Evolutionary conservation across 2,797 vertebrate genomes (phyloP), one percentile per base, ranked within the genome.

Genomic region (Dicrostonyx torquatus): DNA sequence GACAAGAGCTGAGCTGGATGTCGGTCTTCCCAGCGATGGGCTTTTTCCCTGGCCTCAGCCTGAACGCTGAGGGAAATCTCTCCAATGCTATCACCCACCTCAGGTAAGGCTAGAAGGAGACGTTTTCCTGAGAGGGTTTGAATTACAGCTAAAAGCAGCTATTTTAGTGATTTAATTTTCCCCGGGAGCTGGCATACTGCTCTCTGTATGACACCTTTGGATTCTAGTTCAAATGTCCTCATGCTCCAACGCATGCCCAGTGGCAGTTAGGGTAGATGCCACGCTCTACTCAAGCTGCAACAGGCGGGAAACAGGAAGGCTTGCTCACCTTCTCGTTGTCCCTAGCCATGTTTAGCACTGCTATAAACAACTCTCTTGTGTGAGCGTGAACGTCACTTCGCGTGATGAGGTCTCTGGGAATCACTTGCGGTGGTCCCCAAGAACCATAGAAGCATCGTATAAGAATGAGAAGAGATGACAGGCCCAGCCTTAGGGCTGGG

Each of bases 381-480:
- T 72, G 4, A 22, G 82, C 66, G 14, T 40, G 11, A n/a, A 77
- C 78, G 91, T 79, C 50, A 82, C 87, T 93, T 80, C 53, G 73
- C 0, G 31, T 75, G 37, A 1, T 4, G 87, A 75, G 83, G 53
- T 94, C 86, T 40, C 43, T 60, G 90, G 82, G 94, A 95, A 86
- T 18, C 37, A 17, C 12, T 14, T 34, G 31, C 18, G 58, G 4
- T 0, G 6, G 72, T 75, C 94, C 93, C 89, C 68, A 89, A 43
- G 88, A 34, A 72, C 79, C 62, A 2, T 50, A 87, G 84, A 83
- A 91, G 14, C 93, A 94, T 88, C 24, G 40, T 45, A 87, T 58
- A 93, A 64, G 91, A 40, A 1, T 22, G n/a, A 66, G 64, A 31
- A 66, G 31, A 66, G 31, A 64, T 90, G 95, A 96, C 91, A 95